These are phyloP conservation scores for Drosophila melanocephala DNA, from an alignment of 2,888 invertebrate genomes.

Conservation along the genomic window DNA sequence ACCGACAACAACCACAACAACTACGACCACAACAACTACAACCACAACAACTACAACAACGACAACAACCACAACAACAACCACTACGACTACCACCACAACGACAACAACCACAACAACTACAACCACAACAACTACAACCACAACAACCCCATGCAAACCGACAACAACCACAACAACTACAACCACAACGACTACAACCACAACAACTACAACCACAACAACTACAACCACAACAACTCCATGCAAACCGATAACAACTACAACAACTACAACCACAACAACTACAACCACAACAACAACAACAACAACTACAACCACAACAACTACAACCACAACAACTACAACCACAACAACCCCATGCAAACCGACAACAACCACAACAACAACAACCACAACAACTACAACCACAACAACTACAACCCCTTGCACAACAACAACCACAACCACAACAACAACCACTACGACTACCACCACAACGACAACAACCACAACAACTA, in stretches of 20 bases:
- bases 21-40: neutral
- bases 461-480: conserved; percentile 8
- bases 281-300: neutral
- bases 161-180: neutral
- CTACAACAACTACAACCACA: fast-evolving
- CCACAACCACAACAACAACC: neutral
- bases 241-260: neutral
- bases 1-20: neutral
- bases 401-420: neutral
- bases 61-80: neutral
- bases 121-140: neutral
- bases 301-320: neutral
- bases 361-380: neutral
- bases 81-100: fast-evolving
- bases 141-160: neutral
- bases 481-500: neutral
- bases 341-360: neutral
- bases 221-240: neutral
- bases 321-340: neutral
- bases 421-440: neutral
- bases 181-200: neutral
- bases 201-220: fast-evolving
- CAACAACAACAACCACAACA: neutral
- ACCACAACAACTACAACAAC: fast-evolving
- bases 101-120: neutral